Evolutionary conservation across 2,888 invertebrate species (phyloP), one percentile per base, ranked within the genome.

Genomic region (Aleiodes leptofemur): DNA sequence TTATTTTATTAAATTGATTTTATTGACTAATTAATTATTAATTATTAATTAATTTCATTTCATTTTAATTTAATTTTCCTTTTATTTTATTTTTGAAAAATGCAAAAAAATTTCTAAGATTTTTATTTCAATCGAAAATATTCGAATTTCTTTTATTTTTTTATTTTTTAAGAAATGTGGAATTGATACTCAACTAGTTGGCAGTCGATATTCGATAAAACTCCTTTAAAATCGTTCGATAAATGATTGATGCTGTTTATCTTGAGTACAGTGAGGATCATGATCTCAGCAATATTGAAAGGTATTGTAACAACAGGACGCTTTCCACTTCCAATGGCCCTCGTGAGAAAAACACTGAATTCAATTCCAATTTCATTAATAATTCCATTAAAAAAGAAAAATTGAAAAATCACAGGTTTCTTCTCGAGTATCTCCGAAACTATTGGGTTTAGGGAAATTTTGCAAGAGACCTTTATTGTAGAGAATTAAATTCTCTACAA

Each of bases 261-360:
- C 51, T 82, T 82, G 14, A 88, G 79, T 59, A 83, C 82, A 16
- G 87, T 79, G 71, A 90, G 84, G 5, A 90, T 76, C 48, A 88
- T 78, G 9, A 88, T 82, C 80, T 88, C 87, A 9, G 85, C 83
- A 4, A 90, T 57, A 77, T 89, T 89, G 82, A 89, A 90, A 23
- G 90, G 90, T 76, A 90, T 82, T 0, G 89, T 88, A 59, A 88
- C 79, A 72, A 83, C 85, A 2, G 90, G 89, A 38, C 88, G 79
- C 71, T 75, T 85, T 78, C 80, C 85, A 76, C 78, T 86, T 80
- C 80, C 79, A 69, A 86, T 77, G 13, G 86, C 84, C 34, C 87
- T 83, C 16, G 86, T 79, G 66, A 88, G 76, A 77, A 88, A 88
- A 77, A 88, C 86, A 73, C 88, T 89, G 81, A 74, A 86, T 84